Percentiles rank a stretch among this genome's conserved stretches.
phyloP scores from a whole-genome alignment of 2,888 invertebrate species.

The Oligia strigilis region DNA sequence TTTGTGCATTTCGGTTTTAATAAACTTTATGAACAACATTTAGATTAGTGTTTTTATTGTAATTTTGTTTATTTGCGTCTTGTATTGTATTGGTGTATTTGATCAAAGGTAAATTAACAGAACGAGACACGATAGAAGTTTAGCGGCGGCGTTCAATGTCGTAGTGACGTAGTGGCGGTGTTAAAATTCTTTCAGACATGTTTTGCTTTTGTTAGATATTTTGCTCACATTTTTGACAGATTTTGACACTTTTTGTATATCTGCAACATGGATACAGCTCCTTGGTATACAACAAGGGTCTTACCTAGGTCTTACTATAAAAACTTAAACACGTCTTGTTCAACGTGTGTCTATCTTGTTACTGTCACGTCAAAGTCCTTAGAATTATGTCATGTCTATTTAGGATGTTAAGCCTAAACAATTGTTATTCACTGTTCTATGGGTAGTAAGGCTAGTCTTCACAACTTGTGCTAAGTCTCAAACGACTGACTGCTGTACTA shows the following conservation, averaged over 20 bases:
- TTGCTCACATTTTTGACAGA: not conserved
- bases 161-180: too few relatives aligned
- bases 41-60: not conserved
- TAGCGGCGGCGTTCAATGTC: not conserved
- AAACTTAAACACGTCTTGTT: too few relatives aligned
- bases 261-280: not conserved
- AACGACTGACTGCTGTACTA: not conserved
- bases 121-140: not conserved
- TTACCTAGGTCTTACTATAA: too few relatives aligned
- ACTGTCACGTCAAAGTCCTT: too few relatives aligned
- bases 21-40: conserved; percentile 21
- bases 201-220: not conserved
- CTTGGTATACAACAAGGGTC: not conserved
- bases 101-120: not conserved
- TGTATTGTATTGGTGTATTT: not conserved
- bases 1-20: conserved; percentile 31
- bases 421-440: too few relatives aligned
- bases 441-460: not conserved
- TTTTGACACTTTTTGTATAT: not conserved
- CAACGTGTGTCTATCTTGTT: too few relatives aligned
- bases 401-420: too few relatives aligned
- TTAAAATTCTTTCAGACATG: not conserved
- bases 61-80: not conserved
- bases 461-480: not conserved
- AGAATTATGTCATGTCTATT: too few relatives aligned